Conservation (phyloP, 2,797 vertebrate species). For the Leptodactylus fallax region DNA sequence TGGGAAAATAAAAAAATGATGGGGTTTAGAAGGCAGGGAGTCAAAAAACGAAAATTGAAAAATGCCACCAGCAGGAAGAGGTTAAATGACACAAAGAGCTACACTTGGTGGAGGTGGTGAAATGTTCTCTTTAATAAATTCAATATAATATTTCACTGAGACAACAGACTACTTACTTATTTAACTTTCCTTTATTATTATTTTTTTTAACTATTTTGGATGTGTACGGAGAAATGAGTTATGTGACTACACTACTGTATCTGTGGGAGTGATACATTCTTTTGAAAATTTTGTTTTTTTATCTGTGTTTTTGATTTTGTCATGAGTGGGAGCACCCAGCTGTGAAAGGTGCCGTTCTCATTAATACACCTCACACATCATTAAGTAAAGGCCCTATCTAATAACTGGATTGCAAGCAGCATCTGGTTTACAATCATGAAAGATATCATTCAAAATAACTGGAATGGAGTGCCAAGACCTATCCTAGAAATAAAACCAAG, state of each 20-base stretch:
- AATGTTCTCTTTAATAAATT: not conserved
- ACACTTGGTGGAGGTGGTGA: too few relatives aligned
- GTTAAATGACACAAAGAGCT: too few relatives aligned
- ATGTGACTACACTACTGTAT: slow-evolving; percentile 55
- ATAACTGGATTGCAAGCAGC: not conserved
- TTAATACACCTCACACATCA: slow-evolving; percentile 51
- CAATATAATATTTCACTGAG: not conserved
- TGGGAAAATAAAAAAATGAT: too few relatives aligned
- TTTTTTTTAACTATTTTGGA: not conserved
- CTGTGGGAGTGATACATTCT: slow-evolving; percentile 51
- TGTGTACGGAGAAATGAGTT: slow-evolving; percentile 22
- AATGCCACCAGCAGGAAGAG: too few relatives aligned
- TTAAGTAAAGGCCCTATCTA: slow-evolving; percentile 28
- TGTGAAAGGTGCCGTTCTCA: slow-evolving; percentile 19
- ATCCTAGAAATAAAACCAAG: not conserved
- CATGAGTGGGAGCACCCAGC: slow-evolving; percentile 27
- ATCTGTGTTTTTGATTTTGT: slow-evolving; percentile 35
- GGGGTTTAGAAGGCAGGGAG: too few relatives aligned
- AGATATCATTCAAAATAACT: not conserved
- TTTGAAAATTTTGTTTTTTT: slow-evolving; percentile 20
- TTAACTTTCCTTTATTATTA: not conserved
- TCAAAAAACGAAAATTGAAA: too few relatives aligned
- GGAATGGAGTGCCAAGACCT: not conserved
- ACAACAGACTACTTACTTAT: not conserved
- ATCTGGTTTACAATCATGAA: not conserved